These are phyloP conservation scores for Acanthococcus lagerstroemiae DNA, from an alignment of 2,888 invertebrate genomes.

Conservation along the genomic window DNA sequence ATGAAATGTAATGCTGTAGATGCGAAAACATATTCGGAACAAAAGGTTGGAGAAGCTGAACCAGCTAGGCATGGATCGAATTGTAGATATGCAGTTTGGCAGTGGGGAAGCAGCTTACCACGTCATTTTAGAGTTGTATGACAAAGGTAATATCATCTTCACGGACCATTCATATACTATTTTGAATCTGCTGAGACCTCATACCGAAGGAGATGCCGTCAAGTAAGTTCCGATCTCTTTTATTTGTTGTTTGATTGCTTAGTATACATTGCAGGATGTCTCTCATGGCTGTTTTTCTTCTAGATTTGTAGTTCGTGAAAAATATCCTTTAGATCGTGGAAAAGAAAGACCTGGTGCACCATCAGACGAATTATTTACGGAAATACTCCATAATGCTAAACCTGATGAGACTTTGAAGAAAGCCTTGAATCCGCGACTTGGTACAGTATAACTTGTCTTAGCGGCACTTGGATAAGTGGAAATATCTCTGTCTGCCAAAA, in stretches of 20 bases:
- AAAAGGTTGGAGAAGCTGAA: constrained; percentile 76
- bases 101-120: constrained; percentile 88
- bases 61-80: constrained; percentile 87
- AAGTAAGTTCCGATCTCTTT: constrained; percentile 46
- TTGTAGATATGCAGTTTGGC: constrained; percentile 92
- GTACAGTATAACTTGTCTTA: too few species aligned
- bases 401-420: constrained; percentile 69
- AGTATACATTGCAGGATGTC: too few species aligned
- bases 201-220: constrained; percentile 81
- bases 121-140: constrained; percentile 88
- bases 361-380: constrained; percentile 47
- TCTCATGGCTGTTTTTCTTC: constrained; percentile 2
- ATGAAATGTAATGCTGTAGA: constrained; percentile 45
- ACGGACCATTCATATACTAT: constrained; percentile 85
- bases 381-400: constrained; percentile 54
- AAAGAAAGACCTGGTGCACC: constrained; percentile 52
- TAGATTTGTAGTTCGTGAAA: constrained; percentile 85
- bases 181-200: constrained; percentile 82
- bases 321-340: constrained; percentile 69
- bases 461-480: too few species aligned
- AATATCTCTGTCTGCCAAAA: too few species aligned
- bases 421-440: constrained; percentile 66
- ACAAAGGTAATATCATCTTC: constrained; percentile 83
- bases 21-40: constrained; percentile 93
- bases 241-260: background rate